Conservation (phyloP, 2,113 vertebrate species). For the Thermophis baileyi region DNA sequence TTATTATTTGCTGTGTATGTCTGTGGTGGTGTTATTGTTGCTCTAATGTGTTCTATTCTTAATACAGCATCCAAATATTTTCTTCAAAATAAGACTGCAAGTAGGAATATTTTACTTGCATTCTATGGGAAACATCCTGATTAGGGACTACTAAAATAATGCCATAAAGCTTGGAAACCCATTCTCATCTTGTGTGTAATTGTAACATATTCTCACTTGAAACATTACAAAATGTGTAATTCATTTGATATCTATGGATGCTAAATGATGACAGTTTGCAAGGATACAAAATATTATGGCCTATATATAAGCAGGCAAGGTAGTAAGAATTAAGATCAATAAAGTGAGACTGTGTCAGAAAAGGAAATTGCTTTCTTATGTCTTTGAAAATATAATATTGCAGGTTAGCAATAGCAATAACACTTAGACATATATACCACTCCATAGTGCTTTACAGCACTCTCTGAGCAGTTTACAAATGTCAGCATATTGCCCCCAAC, state of each 20-base stretch:
- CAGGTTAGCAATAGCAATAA: neutral
- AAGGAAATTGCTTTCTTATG: constrained; percentile 28
- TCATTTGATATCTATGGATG: constrained; percentile 7
- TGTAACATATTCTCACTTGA: constrained; percentile 24
- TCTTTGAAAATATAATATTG: constrained; percentile 23
- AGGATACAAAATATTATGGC: constrained; percentile 27
- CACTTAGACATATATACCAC: too few species aligned
- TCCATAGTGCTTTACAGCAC: too few species aligned
- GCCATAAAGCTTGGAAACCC: neutral
- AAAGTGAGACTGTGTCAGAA: constrained; percentile 31
- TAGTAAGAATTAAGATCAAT: constrained; percentile 49
- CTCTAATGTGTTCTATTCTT: neutral
- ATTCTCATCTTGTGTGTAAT: neutral
- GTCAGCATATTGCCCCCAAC: too few species aligned
- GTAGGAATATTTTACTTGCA: neutral
- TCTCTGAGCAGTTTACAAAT: too few species aligned
- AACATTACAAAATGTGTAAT: neutral
- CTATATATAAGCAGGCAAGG: constrained; percentile 39
- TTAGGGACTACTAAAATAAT: neutral
- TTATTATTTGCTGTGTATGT: neutral
- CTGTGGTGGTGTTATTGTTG: neutral
- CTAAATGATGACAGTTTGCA: constrained; percentile 12
- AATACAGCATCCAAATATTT: neutral
- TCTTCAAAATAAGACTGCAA: neutral
- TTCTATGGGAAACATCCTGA: neutral